Percentiles rank a stretch among this genome's conserved stretches.
phyloP scores from a whole-genome alignment of 2,888 invertebrate genomes.

The Ormyrus labotus region DNA sequence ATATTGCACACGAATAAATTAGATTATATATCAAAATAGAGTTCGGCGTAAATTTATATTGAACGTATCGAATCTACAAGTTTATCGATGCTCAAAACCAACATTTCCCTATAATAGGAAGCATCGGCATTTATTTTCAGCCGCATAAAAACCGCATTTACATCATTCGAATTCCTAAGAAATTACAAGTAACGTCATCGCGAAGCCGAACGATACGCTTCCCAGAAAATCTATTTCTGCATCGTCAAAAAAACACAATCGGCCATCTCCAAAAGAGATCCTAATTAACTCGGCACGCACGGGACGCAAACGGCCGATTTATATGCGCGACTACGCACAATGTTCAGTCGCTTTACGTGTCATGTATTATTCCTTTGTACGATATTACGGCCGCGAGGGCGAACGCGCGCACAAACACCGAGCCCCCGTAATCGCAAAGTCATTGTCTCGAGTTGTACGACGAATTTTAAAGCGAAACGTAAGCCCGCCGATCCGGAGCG shows the following conservation, averaged over 20 bases:
- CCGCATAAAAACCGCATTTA: neutral
- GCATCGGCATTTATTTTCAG: neutral
- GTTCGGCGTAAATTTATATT: too few species aligned
- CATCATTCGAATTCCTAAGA: neutral
- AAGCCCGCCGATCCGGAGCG: conserved; percentile 10
- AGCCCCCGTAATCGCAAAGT: conserved; percentile 35
- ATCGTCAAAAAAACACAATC: too few species aligned
- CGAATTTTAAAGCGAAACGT: conserved; percentile 37
- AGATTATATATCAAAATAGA: too few species aligned
- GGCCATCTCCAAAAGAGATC: too few species aligned
- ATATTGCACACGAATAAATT: too few species aligned
- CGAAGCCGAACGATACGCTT: too few species aligned
- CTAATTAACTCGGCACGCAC: neutral
- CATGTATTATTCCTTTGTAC: conserved; percentile 38
- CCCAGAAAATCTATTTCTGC: too few species aligned
- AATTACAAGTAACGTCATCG: neutral
- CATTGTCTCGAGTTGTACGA: conserved; percentile 47
- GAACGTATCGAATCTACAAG: too few species aligned
- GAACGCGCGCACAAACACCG: neutral
- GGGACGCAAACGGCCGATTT: conserved; percentile 5
- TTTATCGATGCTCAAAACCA: too few species aligned
- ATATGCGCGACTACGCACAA: conserved; percentile 10
- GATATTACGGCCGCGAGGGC: neutral
- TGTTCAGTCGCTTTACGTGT: conserved; percentile 30
- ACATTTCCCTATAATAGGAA: too few species aligned